phyloP scores from a whole-genome alignment of 2,888 invertebrate genomes.

The Aelia acuminata region DNA sequence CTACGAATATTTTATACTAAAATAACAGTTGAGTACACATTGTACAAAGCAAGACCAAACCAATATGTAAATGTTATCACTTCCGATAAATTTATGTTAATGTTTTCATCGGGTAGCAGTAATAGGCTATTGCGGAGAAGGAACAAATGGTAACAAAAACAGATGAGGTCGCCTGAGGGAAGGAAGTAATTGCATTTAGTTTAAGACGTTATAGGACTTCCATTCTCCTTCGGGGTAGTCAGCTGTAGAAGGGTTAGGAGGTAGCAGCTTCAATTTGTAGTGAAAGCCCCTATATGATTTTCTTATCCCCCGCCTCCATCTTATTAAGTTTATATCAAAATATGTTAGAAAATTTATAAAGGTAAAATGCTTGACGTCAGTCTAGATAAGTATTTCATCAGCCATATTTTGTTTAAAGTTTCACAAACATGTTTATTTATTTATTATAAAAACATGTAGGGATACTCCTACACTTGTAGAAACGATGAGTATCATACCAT shows the following conservation, averaged over 20 bases:
- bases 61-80: background rate
- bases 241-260: background rate
- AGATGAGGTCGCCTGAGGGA: background rate
- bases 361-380: too few relatives aligned
- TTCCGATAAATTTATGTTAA: background rate
- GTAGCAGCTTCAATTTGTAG: conserved; percentile 1
- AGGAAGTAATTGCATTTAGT: conserved; percentile 5
- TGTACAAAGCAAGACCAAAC: background rate
- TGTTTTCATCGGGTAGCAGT: background rate
- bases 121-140: background rate
- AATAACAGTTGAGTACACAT: background rate
- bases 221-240: background rate
- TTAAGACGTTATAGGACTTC: background rate
- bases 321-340: background rate
- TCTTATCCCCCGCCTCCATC: background rate
- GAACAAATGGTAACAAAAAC: background rate
- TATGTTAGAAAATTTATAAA: background rate
- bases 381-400: too few relatives aligned
- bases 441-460: too few relatives aligned
- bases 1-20: too few relatives aligned
- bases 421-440: too few relatives aligned
- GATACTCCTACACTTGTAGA: too few relatives aligned
- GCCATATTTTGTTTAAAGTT: too few relatives aligned
- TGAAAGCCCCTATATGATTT: background rate
- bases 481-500: too few relatives aligned